Base-by-base conservation (phyloP, 2,113 vertebrate species). In the Onychostoma macrolepis region DNA sequence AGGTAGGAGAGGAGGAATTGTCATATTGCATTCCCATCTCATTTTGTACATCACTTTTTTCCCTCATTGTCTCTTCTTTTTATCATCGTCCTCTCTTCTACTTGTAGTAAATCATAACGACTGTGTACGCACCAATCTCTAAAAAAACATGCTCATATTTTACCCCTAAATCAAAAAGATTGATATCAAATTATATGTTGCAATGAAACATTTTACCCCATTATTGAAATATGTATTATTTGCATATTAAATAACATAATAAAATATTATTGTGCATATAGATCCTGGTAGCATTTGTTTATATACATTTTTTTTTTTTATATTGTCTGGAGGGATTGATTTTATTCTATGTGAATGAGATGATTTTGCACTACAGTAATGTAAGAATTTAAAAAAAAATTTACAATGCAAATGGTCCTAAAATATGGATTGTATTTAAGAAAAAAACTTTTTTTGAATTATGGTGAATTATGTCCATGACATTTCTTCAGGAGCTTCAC, bases 51-150 rank as follows among this genome's bases (percentile, higher is more conserved):
- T 74, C 38, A 58, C 7, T 84, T 2, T 74, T 30, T 72, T 65
- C 50, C 87, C 77, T 69, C 38, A 77, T 86, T 67, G 11, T 28
- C 45, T 36, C 69, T 86, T 85, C 63, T 86, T 85, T 2, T 38
- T 88, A 87, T 90, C 45, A 84, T 48, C 13, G 7, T 28, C 26
- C 15, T 77, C n/a, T 76, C 33, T 43, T 50, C 45, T 53, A 21
- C 26, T 33, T 56, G 65, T 53, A 72, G 36, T 36, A 15, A 75
- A 61, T 43, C n/a, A 19, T 28, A 9, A 4, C 2, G 17, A 21
- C 17, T 53, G 50, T 36, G 30, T 30, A 15, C 12, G 30, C 28
- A 30, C 2, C 15, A 71, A 21, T 19, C 67, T 36, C 17, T 71
- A 8, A 1, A 36, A 36, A 71, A 71, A 71, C 7, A 36, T 71